phyloP scores from a whole-genome alignment of 2,797 vertebrate species.

The Sebastolobus alascanus region DNA sequence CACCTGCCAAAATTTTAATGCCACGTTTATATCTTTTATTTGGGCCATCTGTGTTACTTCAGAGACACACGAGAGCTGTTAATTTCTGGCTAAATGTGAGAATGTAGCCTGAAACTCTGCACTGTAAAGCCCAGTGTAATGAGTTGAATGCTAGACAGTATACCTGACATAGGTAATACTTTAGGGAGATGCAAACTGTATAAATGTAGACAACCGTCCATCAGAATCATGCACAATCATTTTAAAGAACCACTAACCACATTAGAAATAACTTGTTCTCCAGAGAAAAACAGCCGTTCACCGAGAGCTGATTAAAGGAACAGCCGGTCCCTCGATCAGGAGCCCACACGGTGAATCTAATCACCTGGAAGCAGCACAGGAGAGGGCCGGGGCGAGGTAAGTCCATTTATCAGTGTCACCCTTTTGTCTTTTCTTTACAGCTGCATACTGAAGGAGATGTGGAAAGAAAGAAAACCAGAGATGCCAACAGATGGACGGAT shows the following conservation, averaged over 20 bases:
- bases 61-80: background rate
- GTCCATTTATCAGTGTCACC: conserved; percentile 56
- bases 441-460: background rate
- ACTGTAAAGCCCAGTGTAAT: background rate
- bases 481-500: background rate
- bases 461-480: conserved; percentile 2
- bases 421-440: conserved; percentile 42
- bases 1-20: conserved; percentile 32
- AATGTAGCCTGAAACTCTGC: background rate
- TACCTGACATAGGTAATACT: background rate
- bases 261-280: background rate
- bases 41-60: conserved; percentile 9
- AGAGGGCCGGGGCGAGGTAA: conserved; percentile 39
- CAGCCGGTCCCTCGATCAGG: conserved; percentile 13
- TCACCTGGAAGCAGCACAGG: conserved; percentile 43
- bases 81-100: background rate
- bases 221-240: background rate
- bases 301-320: conserved; percentile 12
- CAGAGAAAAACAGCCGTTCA: background rate
- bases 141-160: background rate
- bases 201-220: background rate
- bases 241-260: background rate
- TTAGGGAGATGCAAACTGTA: background rate
- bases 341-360: conserved; percentile 32
- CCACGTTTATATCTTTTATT: background rate